Conservation (phyloP, 2,888 invertebrate species). For the Chydorus sphaericus region DNA sequence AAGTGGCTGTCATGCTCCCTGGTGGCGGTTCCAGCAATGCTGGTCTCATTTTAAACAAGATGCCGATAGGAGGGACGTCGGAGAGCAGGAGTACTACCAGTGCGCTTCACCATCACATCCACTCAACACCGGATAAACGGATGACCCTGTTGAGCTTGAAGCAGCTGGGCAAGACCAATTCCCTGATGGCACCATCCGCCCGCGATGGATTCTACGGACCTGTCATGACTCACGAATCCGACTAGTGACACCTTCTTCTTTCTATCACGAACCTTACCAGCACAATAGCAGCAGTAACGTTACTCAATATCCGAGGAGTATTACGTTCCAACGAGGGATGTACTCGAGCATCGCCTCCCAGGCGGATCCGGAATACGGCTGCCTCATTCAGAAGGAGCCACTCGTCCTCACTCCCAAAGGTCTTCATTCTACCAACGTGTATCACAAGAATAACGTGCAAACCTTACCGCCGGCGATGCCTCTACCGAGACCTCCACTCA, state of each 20-base stretch:
- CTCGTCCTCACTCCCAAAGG: slow-evolving; percentile 21
- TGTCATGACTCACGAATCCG: slow-evolving; percentile 23
- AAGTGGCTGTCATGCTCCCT: slow-evolving; percentile 8
- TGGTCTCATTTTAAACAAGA: background rate
- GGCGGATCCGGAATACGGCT: slow-evolving; percentile 30
- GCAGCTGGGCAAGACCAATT: slow-evolving; percentile 8
- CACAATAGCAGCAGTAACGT: slow-evolving; percentile 20
- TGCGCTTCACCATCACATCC: too few species aligned
- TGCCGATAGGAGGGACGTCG: background rate
- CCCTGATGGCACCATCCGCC: slow-evolving; percentile 7
- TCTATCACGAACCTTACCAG: slow-evolving; percentile 42
- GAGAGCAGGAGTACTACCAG: background rate
- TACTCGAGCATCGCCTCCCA: slow-evolving; percentile 18
- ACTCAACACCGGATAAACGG: too few species aligned
- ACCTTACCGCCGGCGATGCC: background rate
- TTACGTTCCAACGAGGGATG: slow-evolving; percentile 18
- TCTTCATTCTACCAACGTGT: slow-evolving; percentile 11
- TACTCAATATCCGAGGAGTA: background rate
- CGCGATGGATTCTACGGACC: slow-evolving; percentile 31
- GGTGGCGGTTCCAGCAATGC: background rate
- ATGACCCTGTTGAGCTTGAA: slow-evolving; percentile 13
- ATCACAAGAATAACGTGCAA: slow-evolving; percentile 4
- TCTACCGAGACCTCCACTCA: background rate
- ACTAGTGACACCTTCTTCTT: slow-evolving; percentile 39
- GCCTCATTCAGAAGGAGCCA: slow-evolving; percentile 34